Evolutionary conservation across 2,113 vertebrate genomes (phyloP).

Genomic region (Toxostoma redivivum): DNA sequence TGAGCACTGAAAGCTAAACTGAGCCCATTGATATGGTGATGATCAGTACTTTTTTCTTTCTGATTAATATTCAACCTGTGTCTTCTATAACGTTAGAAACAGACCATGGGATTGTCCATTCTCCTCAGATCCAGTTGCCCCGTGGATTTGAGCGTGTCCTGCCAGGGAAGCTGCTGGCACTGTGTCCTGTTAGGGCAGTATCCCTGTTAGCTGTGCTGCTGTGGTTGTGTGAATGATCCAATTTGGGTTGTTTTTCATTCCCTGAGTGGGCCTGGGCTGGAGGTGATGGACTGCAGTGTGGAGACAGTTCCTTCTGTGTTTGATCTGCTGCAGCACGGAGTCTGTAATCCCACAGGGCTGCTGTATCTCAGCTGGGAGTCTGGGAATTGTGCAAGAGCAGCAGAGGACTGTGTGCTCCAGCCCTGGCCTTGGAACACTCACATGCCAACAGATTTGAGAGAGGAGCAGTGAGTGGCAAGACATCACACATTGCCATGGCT

Average conservation of each 20-base stretch:
- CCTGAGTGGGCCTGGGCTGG: background rate
- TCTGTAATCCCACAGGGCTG: background rate
- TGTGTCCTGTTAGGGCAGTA: background rate
- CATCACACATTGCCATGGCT: background rate
- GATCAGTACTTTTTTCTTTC: conserved; percentile 56
- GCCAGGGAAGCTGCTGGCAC: background rate
- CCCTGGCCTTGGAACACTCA: background rate
- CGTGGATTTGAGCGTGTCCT: conserved; percentile 14
- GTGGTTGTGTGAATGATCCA: background rate
- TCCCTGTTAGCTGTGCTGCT: background rate
- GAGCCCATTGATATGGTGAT: conserved; percentile 67
- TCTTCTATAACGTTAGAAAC: conserved; percentile 44
- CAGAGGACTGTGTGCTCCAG: background rate
- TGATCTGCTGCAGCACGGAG: accelerated
- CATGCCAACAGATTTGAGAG: background rate
- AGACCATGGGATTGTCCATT: conserved; percentile 53
- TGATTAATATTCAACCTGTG: conserved; percentile 62
- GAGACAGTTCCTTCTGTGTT: background rate
- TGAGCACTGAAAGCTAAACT: conserved; percentile 47
- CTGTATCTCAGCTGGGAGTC: background rate
- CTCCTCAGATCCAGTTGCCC: conserved; percentile 31
- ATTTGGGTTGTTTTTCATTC: background rate
- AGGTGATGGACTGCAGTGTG: background rate
- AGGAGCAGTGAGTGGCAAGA: background rate
- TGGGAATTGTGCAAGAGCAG: background rate